Base-by-base conservation (phyloP, 2,797 vertebrate species). In the Psittacula derbiana region DNA sequence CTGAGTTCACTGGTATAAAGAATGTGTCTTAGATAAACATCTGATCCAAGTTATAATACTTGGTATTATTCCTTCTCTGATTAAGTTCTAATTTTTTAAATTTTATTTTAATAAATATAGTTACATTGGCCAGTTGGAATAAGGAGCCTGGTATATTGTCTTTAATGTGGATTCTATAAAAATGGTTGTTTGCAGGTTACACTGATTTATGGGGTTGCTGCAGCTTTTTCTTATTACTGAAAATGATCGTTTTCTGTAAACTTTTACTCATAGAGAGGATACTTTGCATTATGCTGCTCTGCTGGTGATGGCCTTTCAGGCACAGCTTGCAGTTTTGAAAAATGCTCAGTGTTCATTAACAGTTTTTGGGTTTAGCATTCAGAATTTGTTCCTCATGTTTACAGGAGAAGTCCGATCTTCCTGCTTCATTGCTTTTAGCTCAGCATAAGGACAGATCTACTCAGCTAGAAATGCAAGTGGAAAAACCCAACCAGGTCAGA, bases 371-470 rank as follows among this genome's bases (percentile, higher is more conserved):
- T 38, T 95, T 88, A 75, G 89, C 81, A 69, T 49, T 92, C 96
- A 91, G 78, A 41, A 52, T 81, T 60, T 96, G 43, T 91, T 93
- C 86, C 87, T 91, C 31, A 1, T 96, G 60, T 87, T 98, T 93
- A 67, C 96, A 99, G 99, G 99, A 99, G 96, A 98, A 98, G 87
- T 99, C 99, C 85, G 98, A 98, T 95, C 98, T 99, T 95, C 99
- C 99, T 21, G 99, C 99, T 52, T 98, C 98, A 58, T 95, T 99
- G 81, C 98, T 99, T 92, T 97, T 99, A 86, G 99, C 99, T 92
- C 98, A 99, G 93, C 99, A 99, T 98, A 99, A 99, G 95, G 99
- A 98, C 95, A 98, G 98, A 75, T 98, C 98, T 36, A 98, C 98
- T 19, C 98, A 99, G 90, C 96, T 99, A 96, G 99, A 99, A 98